Evolutionary conservation across 1,140 invertebrate genomes (phyloP).

Genomic region (Nymphalis io): DNA sequence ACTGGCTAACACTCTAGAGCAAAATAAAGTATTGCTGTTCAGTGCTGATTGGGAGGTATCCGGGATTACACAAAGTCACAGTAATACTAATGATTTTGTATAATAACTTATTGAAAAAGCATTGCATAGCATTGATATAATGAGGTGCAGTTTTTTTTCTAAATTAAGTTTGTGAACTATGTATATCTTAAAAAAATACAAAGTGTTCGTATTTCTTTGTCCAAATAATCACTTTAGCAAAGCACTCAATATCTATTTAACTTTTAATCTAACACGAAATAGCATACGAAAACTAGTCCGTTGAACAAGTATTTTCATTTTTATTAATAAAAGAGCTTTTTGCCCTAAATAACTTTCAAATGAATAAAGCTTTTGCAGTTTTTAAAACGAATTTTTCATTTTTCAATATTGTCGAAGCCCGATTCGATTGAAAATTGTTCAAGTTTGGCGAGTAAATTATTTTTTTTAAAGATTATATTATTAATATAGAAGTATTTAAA

Average conservation of each 20-base stretch:
- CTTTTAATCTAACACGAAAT: slow-evolving; percentile 2
- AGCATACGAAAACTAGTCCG: slow-evolving; percentile 3
- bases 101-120: no score
- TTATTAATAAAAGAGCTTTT: slow-evolving; percentile 19
- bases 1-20: no score
- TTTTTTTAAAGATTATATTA: background rate
- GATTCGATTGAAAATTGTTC: slow-evolving; percentile 23
- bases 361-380: slow-evolving; percentile 25
- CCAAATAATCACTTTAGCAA: background rate
- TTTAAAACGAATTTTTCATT: slow-evolving; percentile 23
- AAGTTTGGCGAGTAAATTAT: background rate
- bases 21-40: no score
- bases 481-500: background rate
- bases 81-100: no score
- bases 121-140: no score
- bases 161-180: no score
- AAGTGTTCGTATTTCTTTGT: no score
- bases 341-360: slow-evolving; percentile 23
- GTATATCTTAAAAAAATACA: no score
- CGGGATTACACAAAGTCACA: no score
- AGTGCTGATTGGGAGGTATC: no score
- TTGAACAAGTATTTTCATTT: slow-evolving; percentile 18
- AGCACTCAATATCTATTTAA: slow-evolving; percentile 7
- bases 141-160: no score
- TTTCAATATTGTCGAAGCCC: slow-evolving; percentile 19